Evolutionary conservation across 2,888 invertebrate genomes (phyloP), one percentile per base, ranked within the genome.

Genomic region (Brenthis daphne): DNA sequence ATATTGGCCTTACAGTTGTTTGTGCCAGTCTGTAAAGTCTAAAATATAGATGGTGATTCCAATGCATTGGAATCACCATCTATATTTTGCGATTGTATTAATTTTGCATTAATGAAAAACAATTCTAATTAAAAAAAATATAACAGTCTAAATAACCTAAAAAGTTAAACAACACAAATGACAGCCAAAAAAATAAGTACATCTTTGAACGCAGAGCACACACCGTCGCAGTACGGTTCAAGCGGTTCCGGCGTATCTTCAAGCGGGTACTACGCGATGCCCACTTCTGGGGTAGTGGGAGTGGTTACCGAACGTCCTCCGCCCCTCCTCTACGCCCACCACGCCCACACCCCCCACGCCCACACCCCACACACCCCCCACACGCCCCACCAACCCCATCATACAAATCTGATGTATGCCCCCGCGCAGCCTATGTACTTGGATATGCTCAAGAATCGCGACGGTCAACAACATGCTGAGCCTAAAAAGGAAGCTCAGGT

Each of bases 381-480:
- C 68, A 86, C 90, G 47, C 77, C 85, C 12, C 82, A 81, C 74
- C 71, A 57, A 73, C 79, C 73, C 1, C 89, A 90, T 68, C 87
- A 88, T 73, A 75, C 85, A 11, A 82, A 81, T 74, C 71, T 89
- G 6, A 85, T 89, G 88, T 89, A 89, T 16, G 86, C 89, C 69
- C 88, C 87, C 12, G 87, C 89, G 64, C 90, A 89, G 58, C 88
- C 88, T 20, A 90, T 90, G 60, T 93, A 93, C 70, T 76, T 92
- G 6, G 92, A 92, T 51, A 88, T 92, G 85, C 64, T 92, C 75
- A 91, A 91, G 81, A 89, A 88, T 56, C 83, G 90, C 51, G 91
- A 90, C 3, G 83, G 81, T 0, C 86, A 85, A 56, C 87, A 86
- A 54, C 90, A 90, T 72, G 86, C 86, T 66, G 89, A 90, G 13